A percentile compares a stretch with the other conserved stretches of the same genome.
phyloP scores from a whole-genome alignment of 2,888 invertebrate genomes.

The Mesorhabditis spiculigera region DNA sequence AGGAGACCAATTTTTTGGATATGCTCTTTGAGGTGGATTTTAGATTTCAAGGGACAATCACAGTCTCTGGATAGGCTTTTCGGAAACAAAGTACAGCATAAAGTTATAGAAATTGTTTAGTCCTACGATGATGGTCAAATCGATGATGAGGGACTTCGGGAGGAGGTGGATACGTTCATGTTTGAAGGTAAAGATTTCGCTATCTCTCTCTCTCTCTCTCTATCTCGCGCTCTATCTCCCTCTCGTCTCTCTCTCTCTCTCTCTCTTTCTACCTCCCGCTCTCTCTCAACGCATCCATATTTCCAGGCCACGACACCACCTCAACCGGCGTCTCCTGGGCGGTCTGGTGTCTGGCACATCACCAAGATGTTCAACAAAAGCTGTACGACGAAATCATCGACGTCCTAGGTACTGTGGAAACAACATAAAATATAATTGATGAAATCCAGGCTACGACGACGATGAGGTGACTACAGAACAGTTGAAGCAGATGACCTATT shows the following conservation, averaged over 20 bases:
- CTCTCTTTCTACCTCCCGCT: too few species aligned
- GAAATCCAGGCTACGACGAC: background rate
- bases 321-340: constrained; percentile 1
- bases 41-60: too few species aligned
- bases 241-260: too few species aligned
- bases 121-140: background rate
- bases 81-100: background rate
- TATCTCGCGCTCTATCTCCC: too few species aligned
- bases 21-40: background rate
- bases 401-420: background rate
- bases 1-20: background rate
- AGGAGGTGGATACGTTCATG: constrained; percentile 52
- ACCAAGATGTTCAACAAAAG: background rate
- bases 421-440: too few species aligned
- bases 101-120: background rate
- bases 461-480: background rate
- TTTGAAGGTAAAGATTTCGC: constrained; percentile 56
- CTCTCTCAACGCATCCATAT: background rate
- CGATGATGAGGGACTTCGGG: constrained; percentile 1
- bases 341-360: background rate
- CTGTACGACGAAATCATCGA: background rate
- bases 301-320: constrained; percentile 2
- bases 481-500: background rate
- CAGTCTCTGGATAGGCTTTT: too few species aligned
- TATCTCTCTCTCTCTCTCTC: too few species aligned